A percentile compares a stretch with the other conserved stretches of the same genome.
phyloP scores from a whole-genome alignment of 2,113 vertebrate genomes.

The Engystomops pustulosus region DNA sequence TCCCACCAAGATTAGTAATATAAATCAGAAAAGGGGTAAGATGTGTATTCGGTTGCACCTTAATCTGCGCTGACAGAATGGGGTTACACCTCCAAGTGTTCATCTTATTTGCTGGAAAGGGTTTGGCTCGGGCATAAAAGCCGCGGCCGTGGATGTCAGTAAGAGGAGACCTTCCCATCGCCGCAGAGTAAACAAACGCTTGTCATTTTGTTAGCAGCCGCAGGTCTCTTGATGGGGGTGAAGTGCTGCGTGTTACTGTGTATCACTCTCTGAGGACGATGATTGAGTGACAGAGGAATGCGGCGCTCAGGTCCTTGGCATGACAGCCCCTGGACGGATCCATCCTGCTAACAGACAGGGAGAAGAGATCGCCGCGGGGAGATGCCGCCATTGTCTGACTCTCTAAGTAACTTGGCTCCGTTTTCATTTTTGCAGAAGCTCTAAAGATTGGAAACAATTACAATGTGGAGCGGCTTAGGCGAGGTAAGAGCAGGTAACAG shows the following conservation, averaged over 20 bases:
- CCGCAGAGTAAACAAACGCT: conserved; percentile 37
- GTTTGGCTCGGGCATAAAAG: conserved; percentile 22
- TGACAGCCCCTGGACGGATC: conserved; percentile 45
- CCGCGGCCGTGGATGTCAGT: conserved; percentile 1
- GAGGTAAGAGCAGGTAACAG: conserved; percentile 31
- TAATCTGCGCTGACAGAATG: conserved; percentile 22
- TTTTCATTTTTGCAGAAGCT: conserved; percentile 36
- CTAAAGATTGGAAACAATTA: conserved; percentile 46
- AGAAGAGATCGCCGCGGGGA: conserved; percentile 52
- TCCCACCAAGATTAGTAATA: background rate
- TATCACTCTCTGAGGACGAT: conserved; percentile 37
- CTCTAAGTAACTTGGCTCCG: conserved; percentile 32
- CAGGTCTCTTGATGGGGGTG: conserved; percentile 14
- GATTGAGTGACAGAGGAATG: conserved; percentile 59
- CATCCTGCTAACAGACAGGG: conserved; percentile 55
- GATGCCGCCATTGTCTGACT: conserved; percentile 46
- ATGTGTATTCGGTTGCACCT: background rate
- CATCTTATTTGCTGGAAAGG: conserved; percentile 28
- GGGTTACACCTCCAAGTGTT: conserved; percentile 27
- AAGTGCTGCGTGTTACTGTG: conserved; percentile 29
- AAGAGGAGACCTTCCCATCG: conserved; percentile 14
- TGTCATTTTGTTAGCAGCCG: conserved; percentile 29
- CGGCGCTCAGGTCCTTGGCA: conserved; percentile 48
- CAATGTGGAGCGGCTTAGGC: conserved; percentile 4
- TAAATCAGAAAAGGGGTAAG: background rate